Evolutionary conservation across 2,113 vertebrate species (phyloP).

Genomic region (Melospiza melodia): DNA sequence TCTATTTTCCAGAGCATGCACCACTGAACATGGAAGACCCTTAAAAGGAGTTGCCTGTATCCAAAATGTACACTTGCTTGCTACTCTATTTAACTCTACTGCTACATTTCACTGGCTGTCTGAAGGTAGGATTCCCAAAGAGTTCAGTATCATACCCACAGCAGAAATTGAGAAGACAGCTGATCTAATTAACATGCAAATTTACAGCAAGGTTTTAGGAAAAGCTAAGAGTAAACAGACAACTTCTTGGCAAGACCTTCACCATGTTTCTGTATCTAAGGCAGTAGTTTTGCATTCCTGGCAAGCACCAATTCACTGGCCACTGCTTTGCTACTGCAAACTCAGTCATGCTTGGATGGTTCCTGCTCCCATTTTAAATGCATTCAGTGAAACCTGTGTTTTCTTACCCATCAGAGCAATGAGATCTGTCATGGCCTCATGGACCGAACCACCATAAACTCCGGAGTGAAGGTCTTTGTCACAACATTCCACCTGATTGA

Average conservation of each 20-base stretch:
- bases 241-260: neutral
- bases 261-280: neutral
- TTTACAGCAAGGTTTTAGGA: neutral
- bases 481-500: slow-evolving; percentile 79
- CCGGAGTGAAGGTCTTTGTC: slow-evolving; percentile 93
- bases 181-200: neutral
- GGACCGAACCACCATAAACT: slow-evolving; percentile 92
- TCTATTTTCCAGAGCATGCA: neutral
- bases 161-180: neutral
- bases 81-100: neutral
- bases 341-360: neutral
- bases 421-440: slow-evolving; percentile 96
- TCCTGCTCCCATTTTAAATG: neutral
- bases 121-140: neutral
- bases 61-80: neutral
- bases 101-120: neutral
- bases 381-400: neutral
- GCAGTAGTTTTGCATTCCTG: neutral
- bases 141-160: neutral
- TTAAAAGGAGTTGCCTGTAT: rapidly evolving
- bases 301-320: neutral
- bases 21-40: neutral
- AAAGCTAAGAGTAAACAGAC: neutral
- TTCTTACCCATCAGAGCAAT: slow-evolving; percentile 89
- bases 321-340: neutral